phyloP scores from a whole-genome alignment of 2,113 vertebrate genomes.

The Carlito syrichta region DNA sequence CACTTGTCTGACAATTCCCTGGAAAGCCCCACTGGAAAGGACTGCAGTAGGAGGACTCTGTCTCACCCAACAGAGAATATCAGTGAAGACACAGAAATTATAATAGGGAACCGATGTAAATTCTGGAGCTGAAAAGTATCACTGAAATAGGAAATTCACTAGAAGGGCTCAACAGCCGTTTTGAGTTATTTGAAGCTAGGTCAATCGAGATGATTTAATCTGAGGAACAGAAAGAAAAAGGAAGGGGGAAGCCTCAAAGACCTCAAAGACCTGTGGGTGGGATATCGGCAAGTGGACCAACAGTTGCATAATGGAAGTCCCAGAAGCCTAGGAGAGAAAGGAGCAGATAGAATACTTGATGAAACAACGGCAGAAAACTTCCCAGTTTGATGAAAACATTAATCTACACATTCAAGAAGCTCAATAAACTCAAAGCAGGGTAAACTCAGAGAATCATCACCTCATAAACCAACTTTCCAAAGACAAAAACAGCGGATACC shows the following conservation, averaged over 20 bases:
- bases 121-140: background rate
- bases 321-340: background rate
- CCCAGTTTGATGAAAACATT: background rate
- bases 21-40: background rate
- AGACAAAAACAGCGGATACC: background rate
- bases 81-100: too few species aligned
- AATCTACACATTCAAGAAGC: background rate
- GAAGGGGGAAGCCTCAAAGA: too few species aligned
- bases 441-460: background rate
- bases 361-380: background rate
- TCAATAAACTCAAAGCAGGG: background rate
- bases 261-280: background rate
- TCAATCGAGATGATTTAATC: background rate
- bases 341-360: background rate
- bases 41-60: background rate
- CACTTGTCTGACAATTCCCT: background rate
- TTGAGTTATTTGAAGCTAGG: background rate
- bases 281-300: background rate
- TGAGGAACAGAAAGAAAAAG: background rate
- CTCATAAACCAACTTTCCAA: background rate
- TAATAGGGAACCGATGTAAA: background rate
- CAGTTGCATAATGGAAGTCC: background rate
- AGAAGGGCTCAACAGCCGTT: background rate
- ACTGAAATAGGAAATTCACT: background rate
- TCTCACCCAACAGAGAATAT: too few species aligned